A percentile compares a stretch with the other conserved stretches of the same genome.
phyloP scores from a whole-genome alignment of 2,797 vertebrate species.

The Ara ararauna region DNA sequence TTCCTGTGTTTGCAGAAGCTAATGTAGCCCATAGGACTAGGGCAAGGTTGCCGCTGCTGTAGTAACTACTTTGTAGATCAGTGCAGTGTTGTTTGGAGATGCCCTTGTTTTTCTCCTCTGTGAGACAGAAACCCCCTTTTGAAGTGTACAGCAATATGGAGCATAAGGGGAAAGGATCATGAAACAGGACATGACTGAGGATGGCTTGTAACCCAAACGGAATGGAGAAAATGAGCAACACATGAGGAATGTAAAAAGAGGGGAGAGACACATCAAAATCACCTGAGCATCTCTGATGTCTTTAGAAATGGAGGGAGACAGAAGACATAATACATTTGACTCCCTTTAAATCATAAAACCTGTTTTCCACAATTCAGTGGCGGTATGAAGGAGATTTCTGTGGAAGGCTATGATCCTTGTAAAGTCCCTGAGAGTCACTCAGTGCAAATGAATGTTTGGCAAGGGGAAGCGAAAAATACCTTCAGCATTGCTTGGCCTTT shows the following conservation, averaged over 20 bases:
- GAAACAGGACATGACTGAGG: conserved; percentile 40
- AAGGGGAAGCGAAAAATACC: background rate
- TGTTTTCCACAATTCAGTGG: conserved; percentile 22
- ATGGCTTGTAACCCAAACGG: conserved; percentile 57
- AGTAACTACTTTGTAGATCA: background rate
- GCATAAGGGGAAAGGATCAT: conserved; percentile 31
- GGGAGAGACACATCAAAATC: conserved; percentile 38
- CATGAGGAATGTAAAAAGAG: conserved; percentile 54
- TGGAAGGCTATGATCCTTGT: conserved; percentile 38
- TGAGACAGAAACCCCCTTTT: conserved; percentile 31
- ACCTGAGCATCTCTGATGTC: conserved; percentile 57
- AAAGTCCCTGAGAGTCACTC: background rate
- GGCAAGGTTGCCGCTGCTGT: background rate
- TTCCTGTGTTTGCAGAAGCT: background rate
- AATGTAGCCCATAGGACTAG: accelerated
- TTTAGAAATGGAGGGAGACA: conserved; percentile 35
- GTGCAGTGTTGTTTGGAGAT: background rate
- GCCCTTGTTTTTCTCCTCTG: conserved; percentile 24
- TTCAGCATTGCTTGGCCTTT: conserved; percentile 49
- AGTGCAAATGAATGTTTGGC: conserved; percentile 37
- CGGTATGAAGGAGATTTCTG: conserved; percentile 32
- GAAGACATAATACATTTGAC: conserved; percentile 34
- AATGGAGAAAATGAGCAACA: conserved; percentile 60
- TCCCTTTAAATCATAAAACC: conserved; percentile 33
- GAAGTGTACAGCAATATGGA: conserved; percentile 24